Evolutionary conservation across 2,797 vertebrate genomes (phyloP).

Genomic region (Paedocypris micromegethes): DNA sequence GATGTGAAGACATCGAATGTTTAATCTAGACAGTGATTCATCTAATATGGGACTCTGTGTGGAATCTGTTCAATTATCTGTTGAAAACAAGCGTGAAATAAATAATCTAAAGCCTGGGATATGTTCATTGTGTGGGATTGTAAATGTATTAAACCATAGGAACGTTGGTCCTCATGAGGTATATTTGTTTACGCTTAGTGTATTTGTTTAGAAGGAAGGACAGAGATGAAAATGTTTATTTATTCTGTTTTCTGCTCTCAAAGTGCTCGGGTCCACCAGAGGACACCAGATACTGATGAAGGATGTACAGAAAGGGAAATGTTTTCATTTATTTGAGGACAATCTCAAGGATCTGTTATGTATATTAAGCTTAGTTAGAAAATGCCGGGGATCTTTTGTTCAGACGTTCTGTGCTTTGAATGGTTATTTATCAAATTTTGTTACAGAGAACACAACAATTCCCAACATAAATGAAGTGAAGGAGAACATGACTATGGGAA

Average conservation of each 20-base stretch:
- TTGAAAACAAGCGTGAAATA: neutral
- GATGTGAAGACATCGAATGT: slow-evolving; percentile 58
- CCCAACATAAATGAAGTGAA: slow-evolving; percentile 88
- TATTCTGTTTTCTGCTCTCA: too few species aligned
- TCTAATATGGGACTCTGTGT: neutral
- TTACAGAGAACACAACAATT: slow-evolving; percentile 82
- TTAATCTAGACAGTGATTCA: slow-evolving; percentile 49
- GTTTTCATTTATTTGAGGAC: neutral
- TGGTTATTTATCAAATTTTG: slow-evolving; percentile 21
- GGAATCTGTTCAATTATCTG: neutral
- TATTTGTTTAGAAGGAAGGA: neutral
- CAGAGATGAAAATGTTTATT: neutral
- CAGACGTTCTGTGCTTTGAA: slow-evolving; percentile 57
- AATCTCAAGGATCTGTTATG: slow-evolving; percentile 48
- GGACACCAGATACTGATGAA: too few species aligned
- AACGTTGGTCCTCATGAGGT: neutral
- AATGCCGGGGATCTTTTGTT: slow-evolving; percentile 55
- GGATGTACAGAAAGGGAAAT: neutral
- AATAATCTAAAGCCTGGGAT: neutral
- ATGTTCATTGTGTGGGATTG: neutral
- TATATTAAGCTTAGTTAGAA: neutral
- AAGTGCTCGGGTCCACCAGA: too few species aligned
- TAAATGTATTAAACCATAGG: neutral
- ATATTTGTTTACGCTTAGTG: neutral
- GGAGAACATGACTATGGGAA: slow-evolving; percentile 98